Base-by-base conservation (phyloP, 2,113 vertebrate genomes). In the Colinus virginianus region DNA sequence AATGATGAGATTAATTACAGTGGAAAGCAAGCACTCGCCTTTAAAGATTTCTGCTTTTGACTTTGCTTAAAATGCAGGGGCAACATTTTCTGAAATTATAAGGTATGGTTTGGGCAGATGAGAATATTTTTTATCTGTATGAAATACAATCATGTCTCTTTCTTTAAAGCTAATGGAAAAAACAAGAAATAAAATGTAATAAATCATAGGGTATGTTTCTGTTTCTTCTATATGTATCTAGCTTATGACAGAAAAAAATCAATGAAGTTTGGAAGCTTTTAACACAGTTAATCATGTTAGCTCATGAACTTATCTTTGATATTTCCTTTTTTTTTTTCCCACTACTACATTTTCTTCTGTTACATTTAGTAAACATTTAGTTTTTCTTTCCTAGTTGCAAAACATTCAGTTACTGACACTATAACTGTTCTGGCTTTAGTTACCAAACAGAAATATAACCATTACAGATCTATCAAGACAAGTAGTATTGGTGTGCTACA, bases 61-160 rank as follows among this genome's bases (percentile, higher is more conserved):
- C 30, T 51, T 67, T 88, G 7, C 67, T 43, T 13, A 75, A 92
- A 91, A 70, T 92, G 79, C 55, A 93, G 90, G 75, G 62, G 63
- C 7, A 89, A 79, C 79, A 78, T 32, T 61, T 90, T 93, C 71
- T 80, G 48, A 94, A 95, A 90, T 94, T 78, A 88, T 85, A 96
- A 83, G 77, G 36, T 42, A 21, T 1, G 1, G 3, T 95, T 51
- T 87, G 13, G 32, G 8, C 13, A 90, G 40, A 61, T 30, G 63
- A 69, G 16, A 70, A 59, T 77, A 59, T 59, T 76, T 95, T 85
- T 13, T 75, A 49, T 82, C 46, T 64, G 13, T 34, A 14, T 25
- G 21, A 3, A 77, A 25, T 12, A 53, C 3, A 91, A 84, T 23
- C 15, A 45, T 56, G 1, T 72, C 7, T n/a, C 2, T 43, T 70